Base-by-base conservation (phyloP, 30 jellyfish, hydroid and myxozoan species). In the Hydractinia symbiolongicarpus region DNA sequence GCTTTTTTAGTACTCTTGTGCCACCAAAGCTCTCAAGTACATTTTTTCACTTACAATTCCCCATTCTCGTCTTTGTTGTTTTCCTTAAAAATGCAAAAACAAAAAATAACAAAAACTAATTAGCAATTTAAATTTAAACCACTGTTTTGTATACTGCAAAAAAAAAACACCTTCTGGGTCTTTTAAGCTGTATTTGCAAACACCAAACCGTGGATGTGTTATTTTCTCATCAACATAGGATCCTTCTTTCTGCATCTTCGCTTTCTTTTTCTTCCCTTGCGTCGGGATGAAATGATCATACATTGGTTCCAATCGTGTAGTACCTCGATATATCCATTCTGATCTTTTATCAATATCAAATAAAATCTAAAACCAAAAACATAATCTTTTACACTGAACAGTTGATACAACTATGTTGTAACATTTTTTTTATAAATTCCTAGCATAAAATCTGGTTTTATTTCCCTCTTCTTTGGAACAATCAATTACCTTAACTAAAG, bases 321-420 rank as follows among this genome's bases (percentile, higher is more conserved):
- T 86, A 44, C 97, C 97, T 11, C 95, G 95, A 70, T 90, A 90
- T 17, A 90, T 86, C 97, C 95, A 86, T 75, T 90, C 97, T 7
- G 97, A 86, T 55, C 97, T 50, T 30, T 86, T 82, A 83, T 90
- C 97, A 15, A 90, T 61, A 53, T 86, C 95, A 55, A 90, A 90
- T 51, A 90, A 79, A 83, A 90, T 78, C 97, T 90, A n/a, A 50
- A n/a, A 61, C 17, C n/a, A 69, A n/a, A 11, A 64, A 67, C 9
- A 21, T n/a, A 8, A 9, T n/a, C 55, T 49, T 20, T 53, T 7
- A 69, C n/a, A n/a, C 44, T 30, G 44, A 30, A 30, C 44, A 30
- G 44, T 16, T 73, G 73, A 16, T 13, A 50, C 15, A 73, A 73
- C 82, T 8, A 11, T 8, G 16, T 73, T 8, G 44, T 30, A 30